Evolutionary conservation across 1,140 invertebrate species (phyloP).

Genomic region (Penaeus chinensis): DNA sequence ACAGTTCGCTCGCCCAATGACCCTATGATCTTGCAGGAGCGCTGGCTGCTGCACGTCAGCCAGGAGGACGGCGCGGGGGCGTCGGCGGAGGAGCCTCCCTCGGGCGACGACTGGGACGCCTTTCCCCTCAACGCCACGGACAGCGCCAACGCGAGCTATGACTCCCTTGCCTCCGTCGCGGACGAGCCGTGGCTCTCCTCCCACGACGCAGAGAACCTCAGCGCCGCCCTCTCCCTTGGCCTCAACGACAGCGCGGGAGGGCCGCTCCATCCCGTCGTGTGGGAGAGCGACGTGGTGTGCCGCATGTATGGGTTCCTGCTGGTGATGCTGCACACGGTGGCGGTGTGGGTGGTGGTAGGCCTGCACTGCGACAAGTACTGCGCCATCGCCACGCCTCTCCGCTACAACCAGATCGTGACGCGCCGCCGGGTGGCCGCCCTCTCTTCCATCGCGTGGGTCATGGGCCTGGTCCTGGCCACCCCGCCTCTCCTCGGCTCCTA

Average conservation of each 20-base stretch:
- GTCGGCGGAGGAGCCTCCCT: too few relatives aligned
- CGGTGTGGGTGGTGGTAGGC: slow-evolving; percentile 83
- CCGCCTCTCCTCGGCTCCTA: slow-evolving; percentile 45
- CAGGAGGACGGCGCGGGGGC: not conserved
- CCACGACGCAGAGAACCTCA: not conserved
- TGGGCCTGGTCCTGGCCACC: slow-evolving; percentile 58
- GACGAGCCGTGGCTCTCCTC: too few relatives aligned
- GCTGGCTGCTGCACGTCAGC: slow-evolving; percentile 16
- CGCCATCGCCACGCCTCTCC: slow-evolving; percentile 81
- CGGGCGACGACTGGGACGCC: too few relatives aligned
- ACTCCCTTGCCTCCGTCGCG: too few relatives aligned
- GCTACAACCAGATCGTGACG: slow-evolving; percentile 76
- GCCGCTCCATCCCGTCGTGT: not conserved
- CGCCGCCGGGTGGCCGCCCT: slow-evolving; percentile 50
- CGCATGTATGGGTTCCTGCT: slow-evolving; percentile 67
- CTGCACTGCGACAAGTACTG: slow-evolving; percentile 83
- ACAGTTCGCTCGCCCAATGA: too few relatives aligned
- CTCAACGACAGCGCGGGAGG: not conserved
- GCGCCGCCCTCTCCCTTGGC: not conserved
- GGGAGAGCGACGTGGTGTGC: slow-evolving; percentile 56
- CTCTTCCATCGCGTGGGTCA: slow-evolving; percentile 66
- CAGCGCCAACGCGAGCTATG: too few relatives aligned
- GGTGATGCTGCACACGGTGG: slow-evolving; percentile 77
- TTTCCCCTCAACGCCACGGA: too few relatives aligned
- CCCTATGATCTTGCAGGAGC: not conserved